Evolutionary conservation across 2,797 vertebrate species (phyloP).

Genomic region (Prunella strophiata): DNA sequence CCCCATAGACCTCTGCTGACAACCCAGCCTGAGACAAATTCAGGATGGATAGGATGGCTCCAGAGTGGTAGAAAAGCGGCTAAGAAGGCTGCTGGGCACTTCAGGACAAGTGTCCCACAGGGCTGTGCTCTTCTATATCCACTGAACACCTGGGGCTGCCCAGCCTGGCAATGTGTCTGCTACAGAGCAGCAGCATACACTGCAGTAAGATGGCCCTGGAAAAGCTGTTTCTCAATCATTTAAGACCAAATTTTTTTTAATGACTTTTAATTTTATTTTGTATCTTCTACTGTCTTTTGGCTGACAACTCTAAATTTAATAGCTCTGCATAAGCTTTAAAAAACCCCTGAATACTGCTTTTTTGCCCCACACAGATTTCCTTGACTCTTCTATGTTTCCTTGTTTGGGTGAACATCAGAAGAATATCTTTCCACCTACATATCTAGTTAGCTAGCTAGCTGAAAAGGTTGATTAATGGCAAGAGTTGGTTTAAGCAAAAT

Average conservation of each 20-base stretch:
- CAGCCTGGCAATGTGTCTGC: not conserved
- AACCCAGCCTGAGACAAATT: not conserved
- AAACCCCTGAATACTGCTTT: accelerated
- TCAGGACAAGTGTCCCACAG: not conserved
- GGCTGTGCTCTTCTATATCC: not conserved
- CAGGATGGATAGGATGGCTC: not conserved
- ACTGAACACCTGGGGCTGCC: not conserved
- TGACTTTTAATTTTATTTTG: not conserved
- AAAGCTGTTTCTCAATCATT: not conserved
- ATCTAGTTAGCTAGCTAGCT: not conserved
- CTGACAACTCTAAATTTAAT: not conserved
- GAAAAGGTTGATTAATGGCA: not conserved
- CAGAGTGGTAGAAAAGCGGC: not conserved
- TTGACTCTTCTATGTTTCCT: not conserved
- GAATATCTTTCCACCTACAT: not conserved
- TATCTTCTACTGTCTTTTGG: not conserved
- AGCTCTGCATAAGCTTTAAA: not conserved
- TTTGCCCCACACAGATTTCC: not conserved
- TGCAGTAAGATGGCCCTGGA: not conserved
- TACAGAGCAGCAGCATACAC: not conserved
- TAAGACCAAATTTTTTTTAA: not conserved
- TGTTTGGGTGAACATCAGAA: not conserved
- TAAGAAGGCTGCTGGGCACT: not conserved
- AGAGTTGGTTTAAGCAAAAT: not conserved
- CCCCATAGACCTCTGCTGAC: not conserved